A percentile compares a stretch with the other conserved stretches of the same genome.
These are phyloP conservation scores for Procavia capensis DNA, from an alignment of 2,113 vertebrate genomes.

Conservation along the genomic window DNA sequence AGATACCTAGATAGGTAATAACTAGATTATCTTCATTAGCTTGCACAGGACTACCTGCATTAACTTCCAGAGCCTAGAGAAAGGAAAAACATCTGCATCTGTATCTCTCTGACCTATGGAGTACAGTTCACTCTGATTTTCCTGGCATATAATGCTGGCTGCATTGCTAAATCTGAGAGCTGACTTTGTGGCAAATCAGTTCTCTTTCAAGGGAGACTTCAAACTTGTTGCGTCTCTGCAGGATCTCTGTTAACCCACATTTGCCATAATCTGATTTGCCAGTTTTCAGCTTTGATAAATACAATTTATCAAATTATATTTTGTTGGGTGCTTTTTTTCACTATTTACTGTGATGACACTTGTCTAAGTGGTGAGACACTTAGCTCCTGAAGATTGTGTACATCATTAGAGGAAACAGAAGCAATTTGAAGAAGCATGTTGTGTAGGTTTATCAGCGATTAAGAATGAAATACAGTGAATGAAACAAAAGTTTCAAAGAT, in stretches of 20 bases:
- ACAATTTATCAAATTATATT: neutral
- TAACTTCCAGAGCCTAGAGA: conserved; percentile 15
- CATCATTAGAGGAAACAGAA: conserved; percentile 32
- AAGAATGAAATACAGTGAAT: conserved; percentile 43
- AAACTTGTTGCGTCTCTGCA: neutral
- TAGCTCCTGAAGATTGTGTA: neutral
- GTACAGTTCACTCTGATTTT: conserved; percentile 29
- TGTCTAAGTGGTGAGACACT: conserved; percentile 30
- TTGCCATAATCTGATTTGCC: neutral
- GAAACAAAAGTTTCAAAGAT: conserved; percentile 46
- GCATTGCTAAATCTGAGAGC: neutral
- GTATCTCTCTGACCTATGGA: neutral
- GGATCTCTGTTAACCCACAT: neutral
- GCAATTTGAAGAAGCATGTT: conserved; percentile 34
- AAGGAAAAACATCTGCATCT: neutral
- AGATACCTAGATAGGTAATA: neutral
- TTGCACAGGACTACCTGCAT: neutral
- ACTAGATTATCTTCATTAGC: neutral
- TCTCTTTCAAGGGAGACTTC: conserved; percentile 14
- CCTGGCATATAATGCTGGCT: neutral
- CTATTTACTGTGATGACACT: conserved; percentile 5
- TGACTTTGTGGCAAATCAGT: neutral
- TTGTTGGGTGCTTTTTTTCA: neutral
- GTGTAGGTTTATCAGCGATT: conserved; percentile 24
- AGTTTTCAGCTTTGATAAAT: conserved; percentile 39